phyloP scores from a whole-genome alignment of 2,888 invertebrate genomes.

The Galerucella nymphaeae region DNA sequence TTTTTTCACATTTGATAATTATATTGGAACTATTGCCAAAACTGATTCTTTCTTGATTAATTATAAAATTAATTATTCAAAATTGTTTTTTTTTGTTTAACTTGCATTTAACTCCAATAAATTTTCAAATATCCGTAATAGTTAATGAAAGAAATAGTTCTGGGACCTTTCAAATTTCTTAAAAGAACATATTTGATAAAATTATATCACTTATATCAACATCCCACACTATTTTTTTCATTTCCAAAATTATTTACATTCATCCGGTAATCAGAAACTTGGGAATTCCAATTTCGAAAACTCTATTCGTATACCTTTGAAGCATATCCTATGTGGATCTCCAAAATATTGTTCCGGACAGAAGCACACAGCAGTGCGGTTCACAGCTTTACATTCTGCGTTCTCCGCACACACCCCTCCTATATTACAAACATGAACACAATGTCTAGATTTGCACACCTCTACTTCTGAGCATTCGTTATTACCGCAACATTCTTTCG shows the following conservation, averaged over 20 bases:
- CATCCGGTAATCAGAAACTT: constrained; percentile 6
- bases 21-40: background rate
- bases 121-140: background rate
- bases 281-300: constrained; percentile 11
- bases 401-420: constrained; percentile 70
- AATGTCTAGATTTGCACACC: constrained; percentile 73
- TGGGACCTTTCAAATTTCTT: background rate
- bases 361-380: constrained; percentile 73
- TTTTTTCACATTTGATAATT: background rate
- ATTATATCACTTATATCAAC: background rate
- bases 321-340: constrained; percentile 70
- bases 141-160: constrained; percentile 8
- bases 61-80: too few relatives aligned
- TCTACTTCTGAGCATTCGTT: constrained; percentile 73
- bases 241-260: constrained; percentile 8
- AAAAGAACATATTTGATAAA: too few relatives aligned
- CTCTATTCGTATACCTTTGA: constrained; percentile 68
- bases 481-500: constrained; percentile 71
- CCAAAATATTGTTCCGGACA: constrained; percentile 69
- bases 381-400: constrained; percentile 72
- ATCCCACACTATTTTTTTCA: background rate
- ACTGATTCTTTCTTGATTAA: background rate
- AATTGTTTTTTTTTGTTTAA: too few relatives aligned
- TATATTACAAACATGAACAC: constrained; percentile 73
- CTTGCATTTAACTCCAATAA: background rate